A percentile compares a stretch with the other conserved stretches of the same genome.
Evolutionary conservation across 2,888 invertebrate species (phyloP).

Genomic region (Allolobophora icterica): DNA sequence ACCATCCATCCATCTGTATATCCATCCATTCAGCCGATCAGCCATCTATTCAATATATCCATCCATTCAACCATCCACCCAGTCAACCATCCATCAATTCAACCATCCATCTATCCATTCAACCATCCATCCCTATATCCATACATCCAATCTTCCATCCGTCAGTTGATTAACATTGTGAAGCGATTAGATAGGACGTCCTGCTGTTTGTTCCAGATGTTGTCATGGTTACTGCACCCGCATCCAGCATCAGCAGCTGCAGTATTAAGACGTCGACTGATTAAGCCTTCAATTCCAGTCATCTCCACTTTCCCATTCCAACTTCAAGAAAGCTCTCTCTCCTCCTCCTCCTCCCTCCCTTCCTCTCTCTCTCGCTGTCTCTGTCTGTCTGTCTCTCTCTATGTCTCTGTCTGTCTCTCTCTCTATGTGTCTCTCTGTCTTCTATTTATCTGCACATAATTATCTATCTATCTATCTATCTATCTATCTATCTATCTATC

Average conservation of each 20-base stretch:
- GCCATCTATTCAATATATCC: not conserved
- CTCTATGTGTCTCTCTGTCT: too few relatives aligned
- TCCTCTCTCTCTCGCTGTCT: too few relatives aligned
- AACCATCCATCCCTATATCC: not conserved
- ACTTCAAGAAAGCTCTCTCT: not conserved
- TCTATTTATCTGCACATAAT: too few relatives aligned
- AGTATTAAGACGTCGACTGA: not conserved
- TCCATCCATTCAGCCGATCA: not conserved
- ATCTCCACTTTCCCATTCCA: not conserved
- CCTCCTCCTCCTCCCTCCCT: too few relatives aligned
- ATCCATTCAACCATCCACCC: not conserved
- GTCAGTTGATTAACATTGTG: constrained; percentile 7
- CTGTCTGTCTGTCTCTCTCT: too few relatives aligned
- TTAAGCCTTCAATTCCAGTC: not conserved
- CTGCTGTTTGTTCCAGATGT: not conserved
- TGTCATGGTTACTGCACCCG: not conserved
- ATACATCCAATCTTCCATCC: not conserved
- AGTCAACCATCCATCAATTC: not conserved
- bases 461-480: too few relatives aligned
- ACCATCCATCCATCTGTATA: too few relatives aligned
- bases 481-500: too few relatives aligned
- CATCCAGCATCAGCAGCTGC: not conserved
- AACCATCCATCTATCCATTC: not conserved
- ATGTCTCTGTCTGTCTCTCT: too few relatives aligned
- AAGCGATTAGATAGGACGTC: not conserved